Base-by-base conservation (phyloP, 2,888 invertebrate species). In the Trichacis sp. region DNA sequence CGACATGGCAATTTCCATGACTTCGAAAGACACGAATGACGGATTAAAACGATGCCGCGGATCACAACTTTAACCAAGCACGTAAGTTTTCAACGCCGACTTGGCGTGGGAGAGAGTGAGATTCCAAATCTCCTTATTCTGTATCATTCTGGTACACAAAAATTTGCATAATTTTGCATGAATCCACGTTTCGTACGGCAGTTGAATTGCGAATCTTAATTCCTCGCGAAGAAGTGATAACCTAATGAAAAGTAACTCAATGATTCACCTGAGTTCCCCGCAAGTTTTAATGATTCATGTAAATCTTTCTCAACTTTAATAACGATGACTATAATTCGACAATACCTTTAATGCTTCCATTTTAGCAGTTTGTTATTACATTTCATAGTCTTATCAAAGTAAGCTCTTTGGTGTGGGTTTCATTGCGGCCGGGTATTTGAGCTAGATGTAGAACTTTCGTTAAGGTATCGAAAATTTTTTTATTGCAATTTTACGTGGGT, bases 31-130 rank as follows among this genome's bases (percentile, higher is more conserved):
- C 24, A 3, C 24, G 24, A 24, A 8, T 24, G 33, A n/a, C 33
- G 11, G 33, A 6, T 33, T n/a, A 33, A 33, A 33, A 33, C 6
- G n/a, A 6, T n/a, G 8, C n/a, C 33, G 6, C 11, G n/a, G 2
- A 6, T 33, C 33, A 33, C 2, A n/a, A 9, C 33, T 33, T 33
- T 33, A n/a, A n/a, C 24, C 8, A 24, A 24, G n/a, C 33, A 33
- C n/a, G 33, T 33, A 33, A 33, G n/a, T 33, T 33, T n/a, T 33
- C 33, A n/a, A 33, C n/a, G 33, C n/a, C 33, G 33, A 33, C 33
- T 33, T 33, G 2, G 33, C 33, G 4, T 24, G 24, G 8, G 24
- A 24, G 33, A 6, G 11, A 33, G 11, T 33, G 3, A 33, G 33
- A 33, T 33, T 33, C n/a, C n/a, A n/a, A 33, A 33, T n/a, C 33